Conservation (phyloP, 2,888 invertebrate genomes). For the Diarsia brunnea region DNA sequence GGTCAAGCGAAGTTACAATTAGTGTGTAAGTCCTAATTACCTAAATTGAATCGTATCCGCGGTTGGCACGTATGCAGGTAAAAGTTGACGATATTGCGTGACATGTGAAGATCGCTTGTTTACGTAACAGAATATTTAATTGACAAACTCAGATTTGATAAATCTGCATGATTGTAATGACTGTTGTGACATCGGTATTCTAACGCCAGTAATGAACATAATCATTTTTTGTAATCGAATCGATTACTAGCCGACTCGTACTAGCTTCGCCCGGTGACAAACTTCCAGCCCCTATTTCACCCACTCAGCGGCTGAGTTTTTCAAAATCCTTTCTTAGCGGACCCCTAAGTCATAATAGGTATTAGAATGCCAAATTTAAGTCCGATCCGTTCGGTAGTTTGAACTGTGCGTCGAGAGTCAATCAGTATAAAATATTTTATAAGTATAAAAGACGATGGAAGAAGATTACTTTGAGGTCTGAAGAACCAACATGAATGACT, state of each 20-base stretch:
- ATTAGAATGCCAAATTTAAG: not conserved
- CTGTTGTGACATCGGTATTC: slow-evolving; percentile 2
- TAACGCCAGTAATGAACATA: not conserved
- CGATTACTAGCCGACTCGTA: not conserved
- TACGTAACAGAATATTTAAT: slow-evolving; percentile 45
- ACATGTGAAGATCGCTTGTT: slow-evolving; percentile 28
- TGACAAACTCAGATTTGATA: slow-evolving; percentile 44
- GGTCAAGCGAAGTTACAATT: slow-evolving; percentile 38
- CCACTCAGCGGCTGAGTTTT: not conserved
- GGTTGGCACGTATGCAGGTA: slow-evolving; percentile 31
- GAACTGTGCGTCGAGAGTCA: not conserved
- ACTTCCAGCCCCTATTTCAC: not conserved
- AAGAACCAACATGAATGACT: not conserved
- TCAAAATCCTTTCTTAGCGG: not conserved
- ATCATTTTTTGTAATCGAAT: not conserved
- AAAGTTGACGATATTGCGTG: slow-evolving; percentile 38
- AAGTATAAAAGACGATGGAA: not conserved
- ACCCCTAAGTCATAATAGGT: not conserved
- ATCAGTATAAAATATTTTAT: not conserved
- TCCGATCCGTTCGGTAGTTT: not conserved
- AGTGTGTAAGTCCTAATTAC: slow-evolving; percentile 36
- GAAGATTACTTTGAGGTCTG: not conserved
- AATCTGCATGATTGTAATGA: slow-evolving; percentile 37
- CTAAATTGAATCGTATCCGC: slow-evolving; percentile 44
- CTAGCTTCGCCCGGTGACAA: not conserved